Evolutionary conservation across 2,113 vertebrate species (phyloP).

Genomic region (Bujurquina vittata): DNA sequence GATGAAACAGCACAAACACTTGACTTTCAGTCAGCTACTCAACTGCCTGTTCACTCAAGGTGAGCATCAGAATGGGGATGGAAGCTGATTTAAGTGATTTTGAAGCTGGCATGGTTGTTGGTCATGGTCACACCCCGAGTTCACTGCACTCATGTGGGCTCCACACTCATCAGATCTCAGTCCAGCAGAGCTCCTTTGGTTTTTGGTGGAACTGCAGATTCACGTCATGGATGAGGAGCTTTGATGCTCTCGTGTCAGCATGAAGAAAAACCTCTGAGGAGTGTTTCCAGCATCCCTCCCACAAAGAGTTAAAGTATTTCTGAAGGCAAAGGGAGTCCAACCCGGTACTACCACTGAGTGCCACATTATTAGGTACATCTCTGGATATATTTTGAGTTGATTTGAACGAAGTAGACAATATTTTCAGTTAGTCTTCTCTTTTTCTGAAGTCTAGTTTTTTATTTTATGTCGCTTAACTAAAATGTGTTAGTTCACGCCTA

Average conservation of each 20-base stretch:
- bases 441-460: not conserved
- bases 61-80: accelerated
- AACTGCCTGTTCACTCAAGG: not conserved
- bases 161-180: no score
- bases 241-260: no score
- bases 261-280: no score
- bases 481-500: not conserved
- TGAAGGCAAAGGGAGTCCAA: not conserved
- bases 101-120: not conserved
- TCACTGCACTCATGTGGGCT: no score
- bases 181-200: no score
- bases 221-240: no score
- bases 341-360: not conserved
- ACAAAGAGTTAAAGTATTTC: no score
- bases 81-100: not conserved
- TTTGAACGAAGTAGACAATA: accelerated
- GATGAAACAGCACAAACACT: not conserved
- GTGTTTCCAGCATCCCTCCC: no score
- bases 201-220: no score
- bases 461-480: not conserved
- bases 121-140: no score
- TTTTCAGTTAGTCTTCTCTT: not conserved
- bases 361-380: not conserved
- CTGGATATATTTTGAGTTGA: not conserved
- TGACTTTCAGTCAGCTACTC: not conserved